A percentile compares a stretch with the other conserved stretches of the same genome.
These are phyloP conservation scores for Leptopilina myrica DNA, from an alignment of 2,888 invertebrate genomes.

Conservation along the genomic window DNA sequence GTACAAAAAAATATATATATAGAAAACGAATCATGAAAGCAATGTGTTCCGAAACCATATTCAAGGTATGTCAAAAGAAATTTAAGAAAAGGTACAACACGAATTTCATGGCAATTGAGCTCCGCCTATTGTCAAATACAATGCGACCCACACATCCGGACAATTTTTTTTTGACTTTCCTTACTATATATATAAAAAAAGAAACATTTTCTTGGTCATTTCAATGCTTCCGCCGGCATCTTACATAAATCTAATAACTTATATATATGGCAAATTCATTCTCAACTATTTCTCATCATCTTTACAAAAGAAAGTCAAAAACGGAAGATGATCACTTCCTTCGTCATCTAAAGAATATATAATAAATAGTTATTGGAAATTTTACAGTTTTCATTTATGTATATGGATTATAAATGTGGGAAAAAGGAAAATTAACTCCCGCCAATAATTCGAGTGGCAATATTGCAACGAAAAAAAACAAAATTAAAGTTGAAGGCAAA, in stretches of 20 bases:
- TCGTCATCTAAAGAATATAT: neutral
- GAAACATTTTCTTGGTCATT: slow-evolving; percentile 59
- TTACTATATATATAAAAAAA: slow-evolving; percentile 14
- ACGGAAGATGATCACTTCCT: slow-evolving; percentile 18
- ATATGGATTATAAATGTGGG: too few relatives aligned
- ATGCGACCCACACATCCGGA: slow-evolving; percentile 66
- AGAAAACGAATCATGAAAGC: slow-evolving; percentile 48
- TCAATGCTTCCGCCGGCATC: slow-evolving; percentile 62
- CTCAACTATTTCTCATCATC: neutral
- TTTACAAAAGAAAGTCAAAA: slow-evolving; percentile 9
- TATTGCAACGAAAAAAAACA: too few relatives aligned
- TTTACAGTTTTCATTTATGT: too few relatives aligned
- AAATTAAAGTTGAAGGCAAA: too few relatives aligned
- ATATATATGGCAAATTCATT: slow-evolving; percentile 46
- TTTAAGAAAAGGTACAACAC: slow-evolving; percentile 72
- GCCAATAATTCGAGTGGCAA: too few relatives aligned
- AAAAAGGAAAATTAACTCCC: too few relatives aligned
- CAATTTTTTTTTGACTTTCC: slow-evolving; percentile 70
- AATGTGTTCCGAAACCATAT: slow-evolving; percentile 57
- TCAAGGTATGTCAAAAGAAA: slow-evolving; percentile 63
- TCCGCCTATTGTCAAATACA: slow-evolving; percentile 59
- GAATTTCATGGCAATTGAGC: slow-evolving; percentile 74
- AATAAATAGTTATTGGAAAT: too few relatives aligned
- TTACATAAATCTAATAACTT: slow-evolving; percentile 43
- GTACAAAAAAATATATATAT: slow-evolving; percentile 40